These are phyloP conservation scores for Ligdia adustata DNA, from an alignment of 2,888 invertebrate genomes.

Conservation along the genomic window DNA sequence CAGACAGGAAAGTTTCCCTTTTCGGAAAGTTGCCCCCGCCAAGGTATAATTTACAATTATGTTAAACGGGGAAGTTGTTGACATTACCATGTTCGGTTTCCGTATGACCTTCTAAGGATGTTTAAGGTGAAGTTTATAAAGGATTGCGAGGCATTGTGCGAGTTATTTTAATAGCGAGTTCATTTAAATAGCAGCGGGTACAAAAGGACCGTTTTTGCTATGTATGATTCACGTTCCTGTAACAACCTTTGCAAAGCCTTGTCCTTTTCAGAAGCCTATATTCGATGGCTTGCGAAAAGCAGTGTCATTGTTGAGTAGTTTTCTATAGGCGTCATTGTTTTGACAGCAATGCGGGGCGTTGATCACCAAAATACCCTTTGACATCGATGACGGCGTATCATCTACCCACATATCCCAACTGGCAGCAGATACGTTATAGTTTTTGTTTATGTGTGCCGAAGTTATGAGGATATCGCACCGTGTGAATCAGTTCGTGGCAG, in stretches of 20 bases:
- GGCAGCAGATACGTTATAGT: slow-evolving; percentile 35
- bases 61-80: slow-evolving; percentile 48
- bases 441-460: slow-evolving; percentile 53
- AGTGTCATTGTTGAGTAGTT: neutral
- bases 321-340: neutral
- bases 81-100: slow-evolving; percentile 51
- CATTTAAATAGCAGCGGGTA: slow-evolving; percentile 32
- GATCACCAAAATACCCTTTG: slow-evolving; percentile 17
- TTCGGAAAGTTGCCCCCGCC: slow-evolving; percentile 46
- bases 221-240: slow-evolving; percentile 15
- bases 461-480: slow-evolving; percentile 46
- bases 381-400: slow-evolving; percentile 27
- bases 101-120: slow-evolving; percentile 48
- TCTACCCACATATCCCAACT: slow-evolving; percentile 44
- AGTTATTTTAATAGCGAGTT: slow-evolving; percentile 35
- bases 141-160: slow-evolving; percentile 35
- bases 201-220: slow-evolving; percentile 15
- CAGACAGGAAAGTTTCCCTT: slow-evolving; percentile 51
- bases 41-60: slow-evolving; percentile 40
- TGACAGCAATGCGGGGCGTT: neutral
- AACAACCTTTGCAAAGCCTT: neutral
- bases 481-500: slow-evolving; percentile 49
- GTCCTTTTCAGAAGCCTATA: neutral
- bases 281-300: neutral
- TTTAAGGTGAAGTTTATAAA: slow-evolving; percentile 42